A percentile compares a stretch with the other conserved stretches of the same genome.
Evolutionary conservation across 2,113 vertebrate genomes (phyloP).

Genomic region (Catharus fuscescens): DNA sequence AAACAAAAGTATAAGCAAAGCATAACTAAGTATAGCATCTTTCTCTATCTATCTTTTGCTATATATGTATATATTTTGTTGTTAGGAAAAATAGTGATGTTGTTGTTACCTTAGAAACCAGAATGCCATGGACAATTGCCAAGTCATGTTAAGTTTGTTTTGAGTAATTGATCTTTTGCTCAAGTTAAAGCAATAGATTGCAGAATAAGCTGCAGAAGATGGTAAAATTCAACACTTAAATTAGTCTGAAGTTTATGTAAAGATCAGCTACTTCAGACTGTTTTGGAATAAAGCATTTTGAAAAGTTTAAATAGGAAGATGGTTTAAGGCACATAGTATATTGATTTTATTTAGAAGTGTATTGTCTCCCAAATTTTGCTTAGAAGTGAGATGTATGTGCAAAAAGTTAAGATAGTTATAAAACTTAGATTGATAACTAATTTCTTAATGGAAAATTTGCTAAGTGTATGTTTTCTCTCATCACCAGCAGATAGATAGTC

Average conservation of each 20-base stretch:
- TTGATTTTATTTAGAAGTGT: constrained; percentile 70
- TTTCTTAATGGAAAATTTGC: constrained; percentile 64
- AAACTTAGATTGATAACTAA: constrained; percentile 64
- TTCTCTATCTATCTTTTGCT: constrained; percentile 39
- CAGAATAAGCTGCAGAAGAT: constrained; percentile 58
- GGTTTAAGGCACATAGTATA: constrained; percentile 59
- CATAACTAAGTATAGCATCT: constrained; percentile 46
- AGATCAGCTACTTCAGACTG: constrained; percentile 71
- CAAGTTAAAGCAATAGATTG: constrained; percentile 68
- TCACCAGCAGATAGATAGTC: constrained; percentile 75
- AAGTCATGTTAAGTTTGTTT: constrained; percentile 73
- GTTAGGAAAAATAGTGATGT: constrained; percentile 51
- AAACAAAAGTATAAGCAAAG: constrained; percentile 48
- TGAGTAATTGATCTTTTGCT: constrained; percentile 69
- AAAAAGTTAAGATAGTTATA: constrained; percentile 67
- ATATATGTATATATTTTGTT: constrained; percentile 47
- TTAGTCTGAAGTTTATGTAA: constrained; percentile 76
- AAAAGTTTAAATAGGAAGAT: constrained; percentile 72
- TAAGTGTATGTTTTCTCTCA: constrained; percentile 66
- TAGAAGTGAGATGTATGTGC: constrained; percentile 69
- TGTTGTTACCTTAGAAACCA: constrained; percentile 57
- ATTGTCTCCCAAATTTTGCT: constrained; percentile 73
- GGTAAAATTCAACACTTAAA: constrained; percentile 33
- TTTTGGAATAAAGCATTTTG: constrained; percentile 38
- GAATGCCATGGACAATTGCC: constrained; percentile 81